These are phyloP conservation scores for Drosophila sulfurigaster DNA, from an alignment of 1,140 invertebrate genomes.

Conservation along the genomic window DNA sequence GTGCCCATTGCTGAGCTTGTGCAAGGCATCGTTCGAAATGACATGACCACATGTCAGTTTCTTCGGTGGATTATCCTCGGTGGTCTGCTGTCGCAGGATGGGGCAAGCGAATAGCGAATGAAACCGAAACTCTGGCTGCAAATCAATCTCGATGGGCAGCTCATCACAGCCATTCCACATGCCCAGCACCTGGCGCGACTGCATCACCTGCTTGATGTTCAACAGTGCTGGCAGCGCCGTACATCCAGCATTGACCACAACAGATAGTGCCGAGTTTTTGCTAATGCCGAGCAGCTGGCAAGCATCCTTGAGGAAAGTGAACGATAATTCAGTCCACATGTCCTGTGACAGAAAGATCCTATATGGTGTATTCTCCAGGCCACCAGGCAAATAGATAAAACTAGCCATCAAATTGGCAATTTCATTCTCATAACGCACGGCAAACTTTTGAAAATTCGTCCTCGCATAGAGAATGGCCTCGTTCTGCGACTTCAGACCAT, in stretches of 20 bases:
- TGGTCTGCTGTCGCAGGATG: slow-evolving; percentile 97
- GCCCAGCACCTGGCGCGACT: slow-evolving; percentile 95
- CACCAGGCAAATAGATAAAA: slow-evolving; percentile 92
- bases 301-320: slow-evolving; percentile 96
- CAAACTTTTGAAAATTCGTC: slow-evolving; percentile 93
- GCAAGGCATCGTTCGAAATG: slow-evolving; percentile 98
- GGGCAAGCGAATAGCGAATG: slow-evolving; percentile 99
- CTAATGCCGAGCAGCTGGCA: slow-evolving; percentile 95
- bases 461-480: slow-evolving; percentile 94
- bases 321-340: slow-evolving; percentile 93
- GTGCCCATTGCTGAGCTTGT: slow-evolving; percentile 96
- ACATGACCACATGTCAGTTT: slow-evolving; percentile 98
- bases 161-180: slow-evolving; percentile 98
- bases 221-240: slow-evolving; percentile 96
- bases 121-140: slow-evolving; percentile 90
- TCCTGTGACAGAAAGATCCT: slow-evolving; percentile 91
- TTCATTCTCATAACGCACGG: slow-evolving; percentile 92
- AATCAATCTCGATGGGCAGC: slow-evolving; percentile 97
- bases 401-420: slow-evolving; percentile 96
- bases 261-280: slow-evolving; percentile 90
- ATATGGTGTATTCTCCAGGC: slow-evolving; percentile 93
- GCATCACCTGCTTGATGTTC: slow-evolving; percentile 98
- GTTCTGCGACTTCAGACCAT: slow-evolving; percentile 70
- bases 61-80: slow-evolving; percentile 98
- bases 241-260: slow-evolving; percentile 95